Base-by-base conservation (phyloP, 2,113 vertebrate species). In the Neomonachus schauinslandi region DNA sequence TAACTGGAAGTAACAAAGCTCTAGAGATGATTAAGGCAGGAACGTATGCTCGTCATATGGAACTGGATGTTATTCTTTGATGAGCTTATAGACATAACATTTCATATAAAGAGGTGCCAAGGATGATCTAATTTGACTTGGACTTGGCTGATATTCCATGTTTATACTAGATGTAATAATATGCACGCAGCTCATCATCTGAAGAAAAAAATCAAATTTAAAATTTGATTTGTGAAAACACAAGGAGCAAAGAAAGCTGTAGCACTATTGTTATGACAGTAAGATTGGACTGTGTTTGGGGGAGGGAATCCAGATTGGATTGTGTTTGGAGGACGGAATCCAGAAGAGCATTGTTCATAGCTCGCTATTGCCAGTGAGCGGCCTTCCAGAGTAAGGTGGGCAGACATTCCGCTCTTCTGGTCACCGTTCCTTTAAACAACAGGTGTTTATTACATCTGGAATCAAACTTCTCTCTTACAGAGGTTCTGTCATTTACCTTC, bases 211-310 rank as follows among this genome's bases (percentile, higher is more conserved):
- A 0, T 4, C 79, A 0, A 53, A 59, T 51, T 55, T 63, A 33
- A 33, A 42, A 88, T 65, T 6, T 1, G 0, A 55, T 65, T 77
- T 53, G 36, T 39, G 61, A 59, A 72, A 92, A 88, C n/a, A 33
- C 7, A 53, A 42, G n/a, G 65, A 33, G 22, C 59, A 2, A 69
- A 42, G 22, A 26, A 57, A 12, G 31, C 7, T 33, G 51, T 6
- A 24, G 39, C 19, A n/a, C 24, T 18, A 5, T 59, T 28, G 16
- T 12, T 49, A 36, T 12, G 18, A 76, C 79, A 81, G 53, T 28
- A 22, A 28, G 1, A 0, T 0, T 2, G 65, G 24, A 7, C 0
- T 19, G 2, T 19, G 9, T 46, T 53, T 91, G 19, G 42, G n/a
- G 28, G 12, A 77, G 61, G 51, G n/a, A 55, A 28, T 46, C 46